Conservation (phyloP, 2,113 vertebrate species). For the Coptodon rendalli region DNA sequence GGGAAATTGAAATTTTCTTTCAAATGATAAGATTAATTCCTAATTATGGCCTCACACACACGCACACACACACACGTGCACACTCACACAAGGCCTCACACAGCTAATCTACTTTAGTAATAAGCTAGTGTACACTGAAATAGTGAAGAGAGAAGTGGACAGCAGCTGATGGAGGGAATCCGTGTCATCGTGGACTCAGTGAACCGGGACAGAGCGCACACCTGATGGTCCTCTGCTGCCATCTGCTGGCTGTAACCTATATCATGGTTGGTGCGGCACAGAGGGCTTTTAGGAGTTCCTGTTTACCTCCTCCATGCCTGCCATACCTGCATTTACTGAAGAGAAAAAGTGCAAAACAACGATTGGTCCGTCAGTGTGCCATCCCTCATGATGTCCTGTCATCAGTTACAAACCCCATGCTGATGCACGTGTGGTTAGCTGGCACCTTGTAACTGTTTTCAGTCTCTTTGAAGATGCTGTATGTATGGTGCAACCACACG, state of each 20-base stretch:
- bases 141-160: slow-evolving; percentile 42
- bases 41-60: slow-evolving; percentile 39
- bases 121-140: slow-evolving; percentile 11
- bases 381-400: background rate
- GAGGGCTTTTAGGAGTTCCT: background rate
- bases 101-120: slow-evolving; percentile 42
- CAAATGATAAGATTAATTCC: slow-evolving; percentile 65
- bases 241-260: slow-evolving; percentile 17
- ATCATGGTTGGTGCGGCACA: background rate
- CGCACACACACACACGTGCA: background rate
- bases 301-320: background rate
- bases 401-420: background rate
- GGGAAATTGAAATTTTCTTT: slow-evolving; percentile 63
- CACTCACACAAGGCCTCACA: background rate
- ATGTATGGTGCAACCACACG: background rate
- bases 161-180: slow-evolving; percentile 55
- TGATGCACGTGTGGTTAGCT: background rate
- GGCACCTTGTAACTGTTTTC: background rate
- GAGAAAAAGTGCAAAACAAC: background rate
- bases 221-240: slow-evolving; percentile 35
- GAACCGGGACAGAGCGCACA: slow-evolving; percentile 5
- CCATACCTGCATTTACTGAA: background rate
- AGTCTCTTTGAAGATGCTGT: background rate
- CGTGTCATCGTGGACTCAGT: slow-evolving; percentile 57
- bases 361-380: accelerated